phyloP scores from a whole-genome alignment of 1,140 invertebrate species.

The Drosophila tristis region DNA sequence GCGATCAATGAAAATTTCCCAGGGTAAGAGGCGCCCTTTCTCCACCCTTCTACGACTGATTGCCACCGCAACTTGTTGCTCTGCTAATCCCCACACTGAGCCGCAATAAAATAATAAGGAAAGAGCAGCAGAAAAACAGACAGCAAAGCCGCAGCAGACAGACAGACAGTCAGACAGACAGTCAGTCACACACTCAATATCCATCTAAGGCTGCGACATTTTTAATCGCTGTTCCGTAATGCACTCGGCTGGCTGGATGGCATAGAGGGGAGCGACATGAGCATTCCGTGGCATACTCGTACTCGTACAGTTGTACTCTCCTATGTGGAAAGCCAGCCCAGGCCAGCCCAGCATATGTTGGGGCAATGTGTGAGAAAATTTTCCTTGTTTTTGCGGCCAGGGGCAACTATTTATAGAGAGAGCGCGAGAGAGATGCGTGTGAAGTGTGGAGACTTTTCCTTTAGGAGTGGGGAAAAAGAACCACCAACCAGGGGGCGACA shows the following conservation, averaged over 20 bases:
- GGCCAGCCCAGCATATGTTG: slow-evolving; percentile 37
- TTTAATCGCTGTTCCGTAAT: slow-evolving; percentile 67
- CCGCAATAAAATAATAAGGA: slow-evolving; percentile 54
- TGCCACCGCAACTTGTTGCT: too few relatives aligned
- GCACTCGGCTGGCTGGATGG: slow-evolving; percentile 27
- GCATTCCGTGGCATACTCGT: slow-evolving; percentile 29
- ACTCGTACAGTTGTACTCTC: slow-evolving; percentile 15
- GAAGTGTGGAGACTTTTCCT: slow-evolving; percentile 56
- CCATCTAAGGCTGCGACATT: slow-evolving; percentile 77
- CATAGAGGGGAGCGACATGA: slow-evolving; percentile 34
- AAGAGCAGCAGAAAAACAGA: slow-evolving; percentile 5
- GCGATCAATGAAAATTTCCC: slow-evolving; percentile 78
- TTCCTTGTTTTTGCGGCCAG: slow-evolving; percentile 57
- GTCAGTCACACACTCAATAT: slow-evolving; percentile 27
- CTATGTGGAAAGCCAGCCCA: slow-evolving; percentile 68
- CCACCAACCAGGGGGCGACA: slow-evolving; percentile 23
- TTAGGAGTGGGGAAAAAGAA: slow-evolving; percentile 38
- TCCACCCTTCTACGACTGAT: slow-evolving; percentile 17
- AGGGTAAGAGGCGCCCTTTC: slow-evolving; percentile 39
- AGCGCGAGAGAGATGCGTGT: slow-evolving; percentile 52
- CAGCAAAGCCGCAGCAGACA: slow-evolving; percentile 3
- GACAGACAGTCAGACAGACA: not conserved
- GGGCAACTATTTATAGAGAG: slow-evolving; percentile 51
- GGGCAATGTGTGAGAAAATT: slow-evolving; percentile 67
- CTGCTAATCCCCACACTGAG: slow-evolving; percentile 64